phyloP scores from a whole-genome alignment of 2,888 invertebrate genomes.

The Hipparchia sbordonii region DNA sequence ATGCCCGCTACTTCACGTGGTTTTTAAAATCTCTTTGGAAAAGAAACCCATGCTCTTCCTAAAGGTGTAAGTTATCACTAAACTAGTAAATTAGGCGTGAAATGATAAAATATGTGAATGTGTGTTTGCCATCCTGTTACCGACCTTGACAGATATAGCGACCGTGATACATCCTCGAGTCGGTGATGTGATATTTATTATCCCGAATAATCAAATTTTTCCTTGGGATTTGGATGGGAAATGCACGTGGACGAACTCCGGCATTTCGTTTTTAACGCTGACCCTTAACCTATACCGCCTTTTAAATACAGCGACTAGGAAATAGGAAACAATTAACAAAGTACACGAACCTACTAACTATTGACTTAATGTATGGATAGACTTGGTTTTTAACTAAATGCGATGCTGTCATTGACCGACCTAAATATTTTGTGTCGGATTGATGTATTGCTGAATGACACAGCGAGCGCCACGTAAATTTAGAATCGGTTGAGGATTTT shows the following conservation, averaged over 20 bases:
- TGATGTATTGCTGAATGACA: slow-evolving; percentile 67
- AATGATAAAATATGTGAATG: too few species aligned
- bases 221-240: too few species aligned
- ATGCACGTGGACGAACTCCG: not conserved
- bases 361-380: slow-evolving; percentile 46
- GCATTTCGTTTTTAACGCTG: slow-evolving; percentile 12
- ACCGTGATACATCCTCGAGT: too few species aligned
- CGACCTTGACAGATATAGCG: too few species aligned
- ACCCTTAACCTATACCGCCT: not conserved
- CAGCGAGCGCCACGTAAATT: slow-evolving; percentile 64
- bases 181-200: too few species aligned
- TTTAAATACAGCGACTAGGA: slow-evolving; percentile 36
- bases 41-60: too few species aligned
- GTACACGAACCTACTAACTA: slow-evolving; percentile 49
- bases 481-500: slow-evolving; percentile 62
- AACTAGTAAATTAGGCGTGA: too few species aligned
- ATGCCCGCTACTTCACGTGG: too few species aligned
- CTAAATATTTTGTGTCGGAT: slow-evolving; percentile 64
- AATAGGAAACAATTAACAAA: slow-evolving; percentile 40
- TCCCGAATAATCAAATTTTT: too few species aligned
- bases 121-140: too few species aligned
- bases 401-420: slow-evolving; percentile 72
- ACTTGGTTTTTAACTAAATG: slow-evolving; percentile 50
- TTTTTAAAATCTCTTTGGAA: too few species aligned
- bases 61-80: too few species aligned